These are phyloP conservation scores for Regulus satrapa DNA, from an alignment of 2,113 vertebrate species.

Conservation along the genomic window DNA sequence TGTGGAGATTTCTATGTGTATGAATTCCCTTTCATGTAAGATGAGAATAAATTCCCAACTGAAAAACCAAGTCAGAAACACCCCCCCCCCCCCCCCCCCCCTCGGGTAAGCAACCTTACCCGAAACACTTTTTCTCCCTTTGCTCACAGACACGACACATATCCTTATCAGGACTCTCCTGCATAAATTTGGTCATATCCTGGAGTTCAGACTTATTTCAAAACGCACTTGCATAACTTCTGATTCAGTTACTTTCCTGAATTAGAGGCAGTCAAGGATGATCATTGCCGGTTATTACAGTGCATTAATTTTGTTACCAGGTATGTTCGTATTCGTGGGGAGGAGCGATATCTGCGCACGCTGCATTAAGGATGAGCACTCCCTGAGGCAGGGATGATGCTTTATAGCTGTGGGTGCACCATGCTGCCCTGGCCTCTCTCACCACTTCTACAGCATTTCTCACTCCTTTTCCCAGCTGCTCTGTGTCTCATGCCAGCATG, in stretches of 20 bases:
- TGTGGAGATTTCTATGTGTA: slow-evolving; percentile 7
- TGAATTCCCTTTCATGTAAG: not conserved
- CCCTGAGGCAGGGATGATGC: rapidly evolving
- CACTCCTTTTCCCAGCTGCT: not conserved
- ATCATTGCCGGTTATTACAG: not conserved
- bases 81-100: no score
- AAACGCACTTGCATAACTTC: not conserved
- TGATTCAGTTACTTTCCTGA: not conserved
- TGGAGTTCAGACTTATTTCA: not conserved
- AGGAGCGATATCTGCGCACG: not conserved
- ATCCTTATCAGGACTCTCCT: not conserved
- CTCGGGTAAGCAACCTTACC: not conserved
- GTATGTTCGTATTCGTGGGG: not conserved
- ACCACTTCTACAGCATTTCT: not conserved
- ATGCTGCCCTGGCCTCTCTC: not conserved
- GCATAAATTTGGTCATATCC: not conserved
- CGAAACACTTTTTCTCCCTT: not conserved
- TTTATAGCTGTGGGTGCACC: not conserved
- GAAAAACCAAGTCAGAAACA: not conserved
- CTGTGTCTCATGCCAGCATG: not conserved
- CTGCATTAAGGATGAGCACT: not conserved
- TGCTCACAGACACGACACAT: not conserved
- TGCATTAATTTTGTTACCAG: not conserved
- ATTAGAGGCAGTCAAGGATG: not conserved
- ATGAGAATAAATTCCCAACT: not conserved